A percentile compares a stretch with the other conserved stretches of the same genome.
These are phyloP conservation scores for Pungitius pungitius DNA, from an alignment of 2,113 vertebrate species.

Conservation along the genomic window DNA sequence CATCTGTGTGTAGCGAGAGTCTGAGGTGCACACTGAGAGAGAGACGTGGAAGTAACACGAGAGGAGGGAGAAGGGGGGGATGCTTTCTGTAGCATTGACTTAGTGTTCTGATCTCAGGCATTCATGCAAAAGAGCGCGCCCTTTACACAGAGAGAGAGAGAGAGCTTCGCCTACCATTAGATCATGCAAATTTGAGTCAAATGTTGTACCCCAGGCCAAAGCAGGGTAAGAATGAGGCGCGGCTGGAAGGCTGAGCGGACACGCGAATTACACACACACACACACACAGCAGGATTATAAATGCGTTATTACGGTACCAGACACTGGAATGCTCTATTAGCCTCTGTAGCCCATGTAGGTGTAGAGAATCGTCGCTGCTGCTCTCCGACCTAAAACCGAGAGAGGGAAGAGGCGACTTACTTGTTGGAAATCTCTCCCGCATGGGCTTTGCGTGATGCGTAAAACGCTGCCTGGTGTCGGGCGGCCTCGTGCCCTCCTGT, in stretches of 20 bases:
- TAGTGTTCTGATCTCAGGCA: constrained; percentile 3
- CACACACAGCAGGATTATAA: not conserved
- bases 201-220: constrained; percentile 54
- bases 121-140: not conserved
- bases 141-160: not conserved
- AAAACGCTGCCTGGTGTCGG: not conserved
- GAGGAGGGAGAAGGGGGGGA: not conserved
- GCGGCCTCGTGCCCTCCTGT: not conserved
- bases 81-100: not conserved
- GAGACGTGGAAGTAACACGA: not conserved
- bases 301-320: not conserved
- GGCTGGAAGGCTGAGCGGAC: constrained; percentile 46
- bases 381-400: not conserved
- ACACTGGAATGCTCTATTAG: not conserved
- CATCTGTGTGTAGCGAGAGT: not conserved
- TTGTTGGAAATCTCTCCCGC: constrained; percentile 34
- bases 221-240: constrained; percentile 53
- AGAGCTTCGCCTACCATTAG: constrained; percentile 36
- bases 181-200: constrained; percentile 82
- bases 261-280: not conserved
- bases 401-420: constrained; percentile 52
- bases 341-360: not conserved
- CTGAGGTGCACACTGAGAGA: not conserved
- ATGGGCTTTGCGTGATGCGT: constrained; percentile 13
- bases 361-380: not conserved